These are phyloP conservation scores for Zaprionus lachaisei DNA, from an alignment of 1,140 invertebrate genomes.

Conservation along the genomic window DNA sequence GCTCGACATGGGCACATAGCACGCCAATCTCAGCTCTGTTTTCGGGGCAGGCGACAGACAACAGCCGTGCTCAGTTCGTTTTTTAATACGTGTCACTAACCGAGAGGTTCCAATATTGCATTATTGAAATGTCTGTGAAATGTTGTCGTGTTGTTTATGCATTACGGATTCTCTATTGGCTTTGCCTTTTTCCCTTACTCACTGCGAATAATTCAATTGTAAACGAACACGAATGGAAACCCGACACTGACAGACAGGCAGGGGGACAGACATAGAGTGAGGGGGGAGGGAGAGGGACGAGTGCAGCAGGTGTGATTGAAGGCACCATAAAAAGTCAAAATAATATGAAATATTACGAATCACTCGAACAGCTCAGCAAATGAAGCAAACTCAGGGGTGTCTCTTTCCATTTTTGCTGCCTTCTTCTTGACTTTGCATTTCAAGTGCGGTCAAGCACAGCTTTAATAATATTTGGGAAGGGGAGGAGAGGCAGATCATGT, in stretches of 20 bases:
- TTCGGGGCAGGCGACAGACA: background rate
- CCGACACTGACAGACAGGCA: background rate
- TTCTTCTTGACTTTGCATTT: conserved; percentile 58
- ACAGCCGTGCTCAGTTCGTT: conserved; percentile 23
- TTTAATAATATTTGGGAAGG: conserved; percentile 59
- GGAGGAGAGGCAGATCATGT: background rate
- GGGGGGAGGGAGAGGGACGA: background rate
- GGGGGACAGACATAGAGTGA: background rate
- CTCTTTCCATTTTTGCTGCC: conserved; percentile 9
- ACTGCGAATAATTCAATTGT: conserved; percentile 51
- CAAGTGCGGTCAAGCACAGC: conserved; percentile 70
- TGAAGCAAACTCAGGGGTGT: conserved; percentile 21
- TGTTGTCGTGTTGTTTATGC: conserved; percentile 56
- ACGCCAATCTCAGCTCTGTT: conserved; percentile 11
- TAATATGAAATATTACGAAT: conserved; percentile 48
- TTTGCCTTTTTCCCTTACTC: background rate
- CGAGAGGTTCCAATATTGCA: conserved; percentile 47
- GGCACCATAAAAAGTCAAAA: conserved; percentile 29
- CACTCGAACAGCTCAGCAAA: conserved; percentile 63
- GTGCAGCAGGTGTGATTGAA: conserved; percentile 67
- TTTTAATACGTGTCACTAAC: conserved; percentile 63
- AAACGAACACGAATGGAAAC: conserved; percentile 25
- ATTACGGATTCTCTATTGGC: conserved; percentile 12
- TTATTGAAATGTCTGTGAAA: conserved; percentile 63
- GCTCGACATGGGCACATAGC: conserved; percentile 9